phyloP scores from a whole-genome alignment of 2,113 vertebrate species.

The Osmerus eperlanus region DNA sequence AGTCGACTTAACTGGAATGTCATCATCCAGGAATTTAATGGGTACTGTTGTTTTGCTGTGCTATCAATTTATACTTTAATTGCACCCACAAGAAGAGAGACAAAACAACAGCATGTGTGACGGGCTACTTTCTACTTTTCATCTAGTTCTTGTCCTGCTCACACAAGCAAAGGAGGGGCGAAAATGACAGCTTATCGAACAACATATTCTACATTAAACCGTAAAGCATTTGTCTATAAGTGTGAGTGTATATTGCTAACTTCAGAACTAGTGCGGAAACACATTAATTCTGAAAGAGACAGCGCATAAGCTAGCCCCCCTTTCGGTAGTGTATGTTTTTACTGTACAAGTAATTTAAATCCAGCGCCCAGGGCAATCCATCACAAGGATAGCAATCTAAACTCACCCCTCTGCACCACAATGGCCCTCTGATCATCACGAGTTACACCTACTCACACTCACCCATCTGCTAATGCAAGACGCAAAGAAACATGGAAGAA shows the following conservation, averaged over 20 bases:
- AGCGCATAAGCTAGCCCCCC: conserved; percentile 46
- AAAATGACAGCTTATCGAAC: too few relatives aligned
- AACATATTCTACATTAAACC: too few relatives aligned
- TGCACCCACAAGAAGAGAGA: conserved; percentile 43
- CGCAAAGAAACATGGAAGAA: conserved; percentile 8
- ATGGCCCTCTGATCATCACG: conserved; percentile 29
- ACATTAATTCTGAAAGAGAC: conserved; percentile 47
- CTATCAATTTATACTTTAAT: conserved; percentile 70
- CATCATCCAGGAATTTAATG: conserved; percentile 67
- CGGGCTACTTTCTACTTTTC: not conserved
- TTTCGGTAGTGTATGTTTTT: conserved; percentile 40
- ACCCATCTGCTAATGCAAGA: conserved; percentile 27
- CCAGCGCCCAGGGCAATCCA: conserved; percentile 61
- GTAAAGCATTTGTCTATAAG: not conserved
- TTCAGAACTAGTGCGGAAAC: conserved; percentile 50
- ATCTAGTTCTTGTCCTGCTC: too few relatives aligned
- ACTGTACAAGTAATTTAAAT: conserved; percentile 62
- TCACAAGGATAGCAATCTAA: conserved; percentile 71
- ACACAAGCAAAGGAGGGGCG: too few relatives aligned
- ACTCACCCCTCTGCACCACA: conserved; percentile 34
- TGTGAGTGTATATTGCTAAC: conserved; percentile 27
- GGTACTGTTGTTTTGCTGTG: conserved; percentile 62
- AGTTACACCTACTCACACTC: conserved; percentile 22
- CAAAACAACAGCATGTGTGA: conserved; percentile 20
- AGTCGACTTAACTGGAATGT: conserved; percentile 63